phyloP scores from a whole-genome alignment of 2,888 invertebrate species.

The Cephus sareptanus region DNA sequence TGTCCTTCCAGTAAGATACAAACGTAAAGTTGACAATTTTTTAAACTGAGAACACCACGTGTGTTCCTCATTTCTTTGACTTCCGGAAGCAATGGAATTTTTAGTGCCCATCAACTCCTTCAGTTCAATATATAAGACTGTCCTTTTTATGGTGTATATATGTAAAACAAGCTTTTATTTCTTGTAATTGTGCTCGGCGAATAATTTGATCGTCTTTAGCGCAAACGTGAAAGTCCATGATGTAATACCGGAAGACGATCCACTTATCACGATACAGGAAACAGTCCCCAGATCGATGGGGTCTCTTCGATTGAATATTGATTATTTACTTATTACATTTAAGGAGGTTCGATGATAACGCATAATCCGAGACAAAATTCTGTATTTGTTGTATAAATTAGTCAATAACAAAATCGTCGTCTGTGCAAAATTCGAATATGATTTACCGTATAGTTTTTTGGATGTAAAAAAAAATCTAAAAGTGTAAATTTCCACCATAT shows the following conservation, averaged over 20 bases:
- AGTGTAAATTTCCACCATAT: too few relatives aligned
- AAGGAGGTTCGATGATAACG: too few relatives aligned
- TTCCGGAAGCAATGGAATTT: background rate
- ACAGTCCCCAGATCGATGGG: too few relatives aligned
- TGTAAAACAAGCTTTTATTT: background rate
- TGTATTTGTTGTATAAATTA: too few relatives aligned
- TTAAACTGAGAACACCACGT: background rate
- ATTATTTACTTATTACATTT: too few relatives aligned
- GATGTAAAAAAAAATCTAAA: too few relatives aligned
- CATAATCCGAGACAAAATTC: too few relatives aligned
- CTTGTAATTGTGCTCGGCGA: background rate
- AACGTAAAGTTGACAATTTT: background rate
- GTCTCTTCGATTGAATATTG: too few relatives aligned
- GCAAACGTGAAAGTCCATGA: background rate
- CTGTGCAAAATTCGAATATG: too few relatives aligned
- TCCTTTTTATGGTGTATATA: background rate
- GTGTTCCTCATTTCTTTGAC: background rate
- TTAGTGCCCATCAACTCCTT: background rate
- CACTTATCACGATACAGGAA: background rate
- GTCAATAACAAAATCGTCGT: too few relatives aligned
- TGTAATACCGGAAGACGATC: background rate
- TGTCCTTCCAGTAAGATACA: background rate
- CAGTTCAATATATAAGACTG: background rate
- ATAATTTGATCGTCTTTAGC: background rate
- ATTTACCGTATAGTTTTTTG: too few relatives aligned